Evolutionary conservation across 2,797 vertebrate species (phyloP).

Genomic region (Lagocephalus sceleratus): DNA sequence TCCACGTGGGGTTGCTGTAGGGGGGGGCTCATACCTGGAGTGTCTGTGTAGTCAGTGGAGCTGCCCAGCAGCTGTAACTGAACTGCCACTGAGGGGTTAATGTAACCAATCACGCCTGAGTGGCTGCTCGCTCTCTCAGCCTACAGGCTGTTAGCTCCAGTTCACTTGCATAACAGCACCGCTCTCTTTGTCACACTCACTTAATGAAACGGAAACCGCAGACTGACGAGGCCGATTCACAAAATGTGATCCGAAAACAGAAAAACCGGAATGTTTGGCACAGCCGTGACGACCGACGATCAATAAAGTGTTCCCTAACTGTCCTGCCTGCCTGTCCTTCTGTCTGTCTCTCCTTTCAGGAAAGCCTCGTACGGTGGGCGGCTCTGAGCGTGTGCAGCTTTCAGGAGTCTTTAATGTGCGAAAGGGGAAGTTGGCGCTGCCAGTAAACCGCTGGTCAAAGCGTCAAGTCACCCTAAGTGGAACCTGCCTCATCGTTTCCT

Average conservation of each 20-base stretch:
- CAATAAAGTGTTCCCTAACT: background rate
- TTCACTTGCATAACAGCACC: slow-evolving; percentile 52
- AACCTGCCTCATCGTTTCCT: slow-evolving; percentile 95
- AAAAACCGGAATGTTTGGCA: too few relatives aligned
- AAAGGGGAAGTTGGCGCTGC: slow-evolving; percentile 96
- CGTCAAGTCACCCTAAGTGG: slow-evolving; percentile 95
- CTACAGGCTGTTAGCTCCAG: slow-evolving; percentile 38
- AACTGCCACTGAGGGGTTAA: slow-evolving; percentile 47
- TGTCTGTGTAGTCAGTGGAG: background rate
- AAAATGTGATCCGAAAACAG: too few relatives aligned
- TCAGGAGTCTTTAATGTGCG: slow-evolving; percentile 93
- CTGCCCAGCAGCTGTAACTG: slow-evolving; percentile 1
- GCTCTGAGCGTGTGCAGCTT: slow-evolving; percentile 91
- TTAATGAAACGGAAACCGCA: slow-evolving; percentile 33
- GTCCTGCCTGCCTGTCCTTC: too few relatives aligned
- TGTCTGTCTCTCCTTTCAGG: slow-evolving; percentile 65
- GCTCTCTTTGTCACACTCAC: background rate
- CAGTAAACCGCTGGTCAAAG: slow-evolving; percentile 93
- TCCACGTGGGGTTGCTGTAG: too few relatives aligned
- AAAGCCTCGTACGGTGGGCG: slow-evolving; percentile 86
- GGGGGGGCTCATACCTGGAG: background rate
- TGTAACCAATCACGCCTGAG: slow-evolving; percentile 46
- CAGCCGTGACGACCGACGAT: too few relatives aligned
- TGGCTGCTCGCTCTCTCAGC: slow-evolving; percentile 41
- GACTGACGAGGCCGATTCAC: slow-evolving; percentile 38